These are phyloP conservation scores for Halcyon senegalensis DNA, from an alignment of 2,113 vertebrate species.

Conservation along the genomic window DNA sequence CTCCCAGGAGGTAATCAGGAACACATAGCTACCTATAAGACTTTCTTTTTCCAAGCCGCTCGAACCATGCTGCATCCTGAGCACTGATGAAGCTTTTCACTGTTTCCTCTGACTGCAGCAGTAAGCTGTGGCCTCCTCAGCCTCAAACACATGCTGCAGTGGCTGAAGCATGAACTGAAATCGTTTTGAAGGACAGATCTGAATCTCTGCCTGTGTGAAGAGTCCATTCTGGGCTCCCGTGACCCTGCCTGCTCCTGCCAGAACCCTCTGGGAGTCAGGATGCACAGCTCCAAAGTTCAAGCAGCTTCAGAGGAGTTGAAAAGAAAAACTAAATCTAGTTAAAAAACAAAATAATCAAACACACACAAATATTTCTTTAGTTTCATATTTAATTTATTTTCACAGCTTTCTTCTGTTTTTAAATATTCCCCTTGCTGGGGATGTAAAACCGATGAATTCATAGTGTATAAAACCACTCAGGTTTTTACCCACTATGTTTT, in stretches of 20 bases:
- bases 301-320: not conserved
- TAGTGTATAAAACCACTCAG: not conserved
- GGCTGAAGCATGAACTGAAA: not conserved
- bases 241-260: not conserved
- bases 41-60: not conserved
- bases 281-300: not conserved
- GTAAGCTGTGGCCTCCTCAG: not conserved
- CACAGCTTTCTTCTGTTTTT: not conserved
- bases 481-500: not conserved
- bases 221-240: not conserved
- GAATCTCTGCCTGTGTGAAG: not conserved
- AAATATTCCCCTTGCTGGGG: not conserved
- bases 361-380: not conserved
- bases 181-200: not conserved
- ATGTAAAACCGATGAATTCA: not conserved
- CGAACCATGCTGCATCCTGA: not conserved
- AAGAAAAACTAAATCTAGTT: not conserved
- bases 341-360: not conserved
- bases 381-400: not conserved
- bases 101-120: not conserved
- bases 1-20: conserved; percentile 12
- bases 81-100: not conserved
- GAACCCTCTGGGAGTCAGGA: not conserved
- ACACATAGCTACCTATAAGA: not conserved
- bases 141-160: not conserved